phyloP scores from a whole-genome alignment of 2,888 invertebrate genomes.

The Camponotus fellah region DNA sequence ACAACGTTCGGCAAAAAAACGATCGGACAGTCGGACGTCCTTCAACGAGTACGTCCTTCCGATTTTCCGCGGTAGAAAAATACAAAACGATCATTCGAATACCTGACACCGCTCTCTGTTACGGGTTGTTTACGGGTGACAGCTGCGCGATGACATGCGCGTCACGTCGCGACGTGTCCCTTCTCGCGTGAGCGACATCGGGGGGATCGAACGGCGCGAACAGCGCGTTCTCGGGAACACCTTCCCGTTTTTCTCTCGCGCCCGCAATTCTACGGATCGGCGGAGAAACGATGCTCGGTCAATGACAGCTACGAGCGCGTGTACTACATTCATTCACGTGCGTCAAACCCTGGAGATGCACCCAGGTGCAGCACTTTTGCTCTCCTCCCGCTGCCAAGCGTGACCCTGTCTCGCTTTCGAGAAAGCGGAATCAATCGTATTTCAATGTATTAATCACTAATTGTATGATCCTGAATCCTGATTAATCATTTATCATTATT shows the following conservation, averaged over 20 bases:
- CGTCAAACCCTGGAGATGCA: background rate
- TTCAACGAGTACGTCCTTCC: background rate
- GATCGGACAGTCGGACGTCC: too few species aligned
- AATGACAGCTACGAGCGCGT: background rate
- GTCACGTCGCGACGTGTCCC: slow-evolving; percentile 17
- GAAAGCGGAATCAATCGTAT: background rate
- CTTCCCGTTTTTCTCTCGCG: background rate
- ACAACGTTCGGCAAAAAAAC: background rate
- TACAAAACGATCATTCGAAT: background rate
- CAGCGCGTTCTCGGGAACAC: background rate
- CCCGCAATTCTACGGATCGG: background rate
- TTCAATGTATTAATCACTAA: background rate
- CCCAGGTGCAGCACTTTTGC: background rate
- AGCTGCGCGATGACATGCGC: slow-evolving; percentile 25
- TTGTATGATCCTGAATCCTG: background rate
- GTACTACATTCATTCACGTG: background rate
- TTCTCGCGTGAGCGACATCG: slow-evolving; percentile 6
- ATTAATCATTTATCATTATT: background rate
- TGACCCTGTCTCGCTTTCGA: background rate
- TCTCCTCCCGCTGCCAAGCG: background rate
- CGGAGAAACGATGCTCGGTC: background rate
- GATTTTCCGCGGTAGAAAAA: background rate
- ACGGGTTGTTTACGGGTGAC: slow-evolving; percentile 16
- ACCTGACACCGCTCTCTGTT: slow-evolving; percentile 6
- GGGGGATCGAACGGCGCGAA: background rate